These are phyloP conservation scores for Mamestra brassicae DNA, from an alignment of 2,888 invertebrate genomes.

Conservation along the genomic window DNA sequence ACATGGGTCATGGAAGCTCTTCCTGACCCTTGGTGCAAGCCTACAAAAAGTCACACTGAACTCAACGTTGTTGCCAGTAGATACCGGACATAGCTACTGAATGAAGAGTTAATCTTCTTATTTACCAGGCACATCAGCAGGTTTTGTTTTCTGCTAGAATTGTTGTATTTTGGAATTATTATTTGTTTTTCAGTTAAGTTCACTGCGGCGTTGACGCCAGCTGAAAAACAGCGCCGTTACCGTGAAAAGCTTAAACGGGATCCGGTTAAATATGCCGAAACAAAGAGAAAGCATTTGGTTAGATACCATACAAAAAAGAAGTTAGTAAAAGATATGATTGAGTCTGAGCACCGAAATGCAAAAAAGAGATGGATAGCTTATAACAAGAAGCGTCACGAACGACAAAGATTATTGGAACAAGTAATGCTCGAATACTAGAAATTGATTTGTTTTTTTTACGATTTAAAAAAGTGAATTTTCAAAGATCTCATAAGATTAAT, in stretches of 20 bases:
- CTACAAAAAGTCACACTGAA: not conserved
- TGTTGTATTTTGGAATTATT: too few relatives aligned
- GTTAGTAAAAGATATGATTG: not conserved
- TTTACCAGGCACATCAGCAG: not conserved
- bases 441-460: not conserved
- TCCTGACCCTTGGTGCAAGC: not conserved
- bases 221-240: not conserved
- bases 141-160: too few relatives aligned
- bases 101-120: too few relatives aligned
- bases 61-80: not conserved
- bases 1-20: not conserved
- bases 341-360: too few relatives aligned
- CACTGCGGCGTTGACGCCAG: too few relatives aligned
- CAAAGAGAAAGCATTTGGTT: not conserved
- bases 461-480: not conserved
- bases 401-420: too few relatives aligned
- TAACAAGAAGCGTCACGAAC: too few relatives aligned
- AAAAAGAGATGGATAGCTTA: too few relatives aligned
- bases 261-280: not conserved
- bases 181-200: too few relatives aligned
- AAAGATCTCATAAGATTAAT: too few relatives aligned
- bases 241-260: not conserved
- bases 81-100: not conserved
- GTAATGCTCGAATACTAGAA: too few relatives aligned
- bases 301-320: not conserved